These are phyloP conservation scores for Temnothorax ravouxi DNA, from an alignment of 2,888 invertebrate genomes.

Conservation along the genomic window DNA sequence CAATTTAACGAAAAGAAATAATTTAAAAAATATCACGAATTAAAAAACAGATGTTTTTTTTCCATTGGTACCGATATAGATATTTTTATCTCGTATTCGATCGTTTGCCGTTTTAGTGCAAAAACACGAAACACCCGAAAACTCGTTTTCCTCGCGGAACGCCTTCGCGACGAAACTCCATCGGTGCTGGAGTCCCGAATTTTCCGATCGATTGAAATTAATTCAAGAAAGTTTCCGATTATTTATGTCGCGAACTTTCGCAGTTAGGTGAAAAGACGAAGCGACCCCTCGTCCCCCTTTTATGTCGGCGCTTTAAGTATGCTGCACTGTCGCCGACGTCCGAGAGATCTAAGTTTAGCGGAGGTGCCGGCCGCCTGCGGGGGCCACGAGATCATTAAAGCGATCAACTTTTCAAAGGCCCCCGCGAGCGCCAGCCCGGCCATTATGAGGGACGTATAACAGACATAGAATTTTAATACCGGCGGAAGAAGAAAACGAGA, in stretches of 20 bases:
- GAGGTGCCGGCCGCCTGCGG: constrained; percentile 42
- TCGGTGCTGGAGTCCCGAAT: not conserved
- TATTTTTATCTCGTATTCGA: not conserved
- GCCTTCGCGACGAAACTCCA: not conserved
- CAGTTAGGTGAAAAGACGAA: constrained; percentile 30
- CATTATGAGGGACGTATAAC: constrained; percentile 48
- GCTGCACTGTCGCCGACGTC: constrained; percentile 55
- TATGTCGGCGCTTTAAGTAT: constrained; percentile 37
- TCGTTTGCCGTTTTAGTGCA: not conserved
- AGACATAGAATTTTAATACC: constrained; percentile 56
- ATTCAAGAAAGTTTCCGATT: constrained; percentile 33
- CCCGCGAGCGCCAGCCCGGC: constrained; percentile 46
- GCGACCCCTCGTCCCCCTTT: not conserved
- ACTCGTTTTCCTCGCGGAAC: not conserved
- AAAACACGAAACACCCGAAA: constrained; percentile 11
- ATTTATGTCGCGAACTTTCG: constrained; percentile 54
- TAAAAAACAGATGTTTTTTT: not conserved
- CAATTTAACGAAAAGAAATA: not conserved
- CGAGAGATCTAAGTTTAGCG: constrained; percentile 54
- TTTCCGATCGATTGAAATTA: constrained; percentile 41
- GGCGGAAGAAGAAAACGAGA: not conserved
- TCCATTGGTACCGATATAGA: not conserved
- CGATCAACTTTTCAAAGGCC: constrained; percentile 56
- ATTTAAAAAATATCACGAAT: not conserved
- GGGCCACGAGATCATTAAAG: constrained; percentile 41